Conservation (phyloP, 2,113 vertebrate genomes). For the Trematocara marginatum region DNA sequence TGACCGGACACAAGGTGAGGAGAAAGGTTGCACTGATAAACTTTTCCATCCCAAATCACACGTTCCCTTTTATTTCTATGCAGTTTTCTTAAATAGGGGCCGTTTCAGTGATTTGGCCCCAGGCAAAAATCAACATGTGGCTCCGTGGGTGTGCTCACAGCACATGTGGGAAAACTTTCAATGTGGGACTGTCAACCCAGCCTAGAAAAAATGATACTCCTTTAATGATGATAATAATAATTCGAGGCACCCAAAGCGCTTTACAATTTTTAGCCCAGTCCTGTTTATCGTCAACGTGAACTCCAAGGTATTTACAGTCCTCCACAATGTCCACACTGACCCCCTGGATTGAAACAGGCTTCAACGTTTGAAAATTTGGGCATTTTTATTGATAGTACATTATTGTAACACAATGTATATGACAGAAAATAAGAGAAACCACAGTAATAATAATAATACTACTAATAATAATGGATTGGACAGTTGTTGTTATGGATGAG, state of each 20-base stretch:
- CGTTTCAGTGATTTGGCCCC: not conserved
- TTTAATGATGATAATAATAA: not conserved
- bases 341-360: too few species aligned
- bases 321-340: too few species aligned
- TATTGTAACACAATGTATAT: not conserved
- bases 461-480: too few species aligned
- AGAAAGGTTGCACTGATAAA: not conserved
- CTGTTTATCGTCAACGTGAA: too few species aligned
- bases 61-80: not conserved
- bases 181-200: not conserved
- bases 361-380: not conserved
- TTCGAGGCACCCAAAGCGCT: not conserved
- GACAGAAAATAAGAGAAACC: not conserved
- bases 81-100: not conserved
- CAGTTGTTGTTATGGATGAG: too few species aligned
- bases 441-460: not conserved
- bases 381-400: not conserved
- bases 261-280: not conserved
- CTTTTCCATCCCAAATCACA: not conserved
- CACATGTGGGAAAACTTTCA: constrained; percentile 21
- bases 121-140: not conserved
- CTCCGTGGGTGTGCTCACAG: not conserved
- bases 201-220: not conserved
- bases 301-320: too few species aligned
- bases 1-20: not conserved